These are phyloP conservation scores for Drosophila pseudotalamancana DNA, from an alignment of 2,888 invertebrate genomes.

Conservation along the genomic window DNA sequence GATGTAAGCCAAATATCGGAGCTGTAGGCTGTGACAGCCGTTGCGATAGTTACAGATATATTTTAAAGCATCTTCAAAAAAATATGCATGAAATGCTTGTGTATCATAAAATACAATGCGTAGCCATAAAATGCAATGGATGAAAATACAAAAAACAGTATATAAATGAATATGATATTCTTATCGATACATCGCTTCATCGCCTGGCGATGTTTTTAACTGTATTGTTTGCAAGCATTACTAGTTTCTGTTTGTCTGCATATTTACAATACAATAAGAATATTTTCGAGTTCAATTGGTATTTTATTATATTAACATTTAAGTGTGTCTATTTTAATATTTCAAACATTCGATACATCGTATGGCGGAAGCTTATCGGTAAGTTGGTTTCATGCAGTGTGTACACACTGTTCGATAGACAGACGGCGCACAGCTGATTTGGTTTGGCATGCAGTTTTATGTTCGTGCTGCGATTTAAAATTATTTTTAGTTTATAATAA, in stretches of 20 bases:
- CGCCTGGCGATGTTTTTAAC: neutral
- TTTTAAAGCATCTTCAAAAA: neutral
- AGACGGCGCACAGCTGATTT: conserved; percentile 42
- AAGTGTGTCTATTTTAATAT: neutral
- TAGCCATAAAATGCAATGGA: neutral
- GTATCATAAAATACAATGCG: neutral
- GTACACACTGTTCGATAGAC: conserved; percentile 39
- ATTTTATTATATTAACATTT: neutral
- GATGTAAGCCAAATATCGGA: conserved; percentile 14
- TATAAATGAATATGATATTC: neutral
- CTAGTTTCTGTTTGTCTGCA: neutral
- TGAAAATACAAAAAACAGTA: neutral
- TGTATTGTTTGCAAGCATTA: neutral
- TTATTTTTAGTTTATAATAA: conserved; percentile 48
- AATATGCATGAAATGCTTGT: neutral
- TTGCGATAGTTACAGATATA: conserved; percentile 7
- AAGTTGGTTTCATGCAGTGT: neutral
- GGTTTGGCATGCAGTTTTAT: conserved; percentile 35
- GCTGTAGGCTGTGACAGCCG: neutral
- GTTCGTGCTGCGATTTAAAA: conserved; percentile 32
- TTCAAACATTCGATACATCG: neutral
- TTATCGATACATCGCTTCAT: conserved; percentile 14
- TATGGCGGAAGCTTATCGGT: conserved; percentile 7
- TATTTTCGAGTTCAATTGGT: neutral
- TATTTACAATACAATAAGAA: neutral